Percentiles rank a stretch among this genome's conserved stretches.
phyloP scores from a whole-genome alignment of 2,797 vertebrate genomes.

The Enteromius afrohamiltoni region DNA sequence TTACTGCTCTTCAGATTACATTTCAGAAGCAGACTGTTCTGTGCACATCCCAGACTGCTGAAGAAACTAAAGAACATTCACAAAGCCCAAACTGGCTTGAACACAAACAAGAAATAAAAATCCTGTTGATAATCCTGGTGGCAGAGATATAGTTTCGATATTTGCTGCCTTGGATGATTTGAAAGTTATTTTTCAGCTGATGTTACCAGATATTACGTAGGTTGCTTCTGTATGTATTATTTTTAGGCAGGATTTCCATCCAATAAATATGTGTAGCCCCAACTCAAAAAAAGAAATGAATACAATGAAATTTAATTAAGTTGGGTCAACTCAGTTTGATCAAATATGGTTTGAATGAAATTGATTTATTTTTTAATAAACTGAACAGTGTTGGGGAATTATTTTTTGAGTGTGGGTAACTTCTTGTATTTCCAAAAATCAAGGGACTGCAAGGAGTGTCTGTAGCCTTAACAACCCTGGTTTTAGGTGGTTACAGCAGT shows the following conservation, averaged over 20 bases:
- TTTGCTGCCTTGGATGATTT: background rate
- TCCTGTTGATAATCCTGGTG: background rate
- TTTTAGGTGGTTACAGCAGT: background rate
- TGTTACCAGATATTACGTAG: background rate
- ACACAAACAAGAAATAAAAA: background rate
- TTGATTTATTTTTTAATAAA: no score
- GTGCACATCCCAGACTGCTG: background rate
- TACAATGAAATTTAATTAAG: no score
- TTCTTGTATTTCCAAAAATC: no score
- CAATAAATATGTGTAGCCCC: no score
- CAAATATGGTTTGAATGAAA: no score
- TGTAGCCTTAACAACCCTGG: background rate
- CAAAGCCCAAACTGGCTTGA: background rate
- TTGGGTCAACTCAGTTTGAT: no score
- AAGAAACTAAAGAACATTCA: background rate
- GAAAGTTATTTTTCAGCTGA: background rate
- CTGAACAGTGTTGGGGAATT: no score
- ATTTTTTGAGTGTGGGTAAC: no score
- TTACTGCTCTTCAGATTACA: background rate
- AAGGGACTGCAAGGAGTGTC: background rate
- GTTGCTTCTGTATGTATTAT: background rate
- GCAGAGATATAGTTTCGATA: background rate
- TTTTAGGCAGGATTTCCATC: background rate
- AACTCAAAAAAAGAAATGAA: no score
- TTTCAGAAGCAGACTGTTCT: background rate